phyloP scores from a whole-genome alignment of 2,888 invertebrate genomes.

The Aquatica leii region DNA sequence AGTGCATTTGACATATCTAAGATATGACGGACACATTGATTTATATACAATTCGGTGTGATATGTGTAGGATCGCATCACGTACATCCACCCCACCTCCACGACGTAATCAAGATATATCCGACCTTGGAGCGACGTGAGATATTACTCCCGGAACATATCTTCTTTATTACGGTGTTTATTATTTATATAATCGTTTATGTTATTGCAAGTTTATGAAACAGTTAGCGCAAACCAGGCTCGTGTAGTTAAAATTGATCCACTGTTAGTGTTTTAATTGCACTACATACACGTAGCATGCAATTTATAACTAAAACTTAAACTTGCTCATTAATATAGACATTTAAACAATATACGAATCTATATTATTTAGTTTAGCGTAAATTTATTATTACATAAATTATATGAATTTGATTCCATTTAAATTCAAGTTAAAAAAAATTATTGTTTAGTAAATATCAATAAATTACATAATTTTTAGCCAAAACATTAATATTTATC shows the following conservation, averaged over 20 bases:
- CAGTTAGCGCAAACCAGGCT: constrained; percentile 10
- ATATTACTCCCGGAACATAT: constrained; percentile 57
- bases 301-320: too few relatives aligned
- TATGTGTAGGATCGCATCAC: constrained; percentile 59
- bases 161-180: constrained; percentile 56
- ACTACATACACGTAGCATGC: background rate
- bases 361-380: too few relatives aligned
- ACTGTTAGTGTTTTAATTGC: background rate
- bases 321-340: too few relatives aligned
- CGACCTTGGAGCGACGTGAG: constrained; percentile 58
- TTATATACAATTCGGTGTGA: constrained; percentile 58
- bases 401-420: too few relatives aligned
- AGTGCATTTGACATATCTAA: constrained; percentile 53
- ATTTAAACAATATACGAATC: too few relatives aligned
- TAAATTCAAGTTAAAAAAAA: too few relatives aligned
- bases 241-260: background rate
- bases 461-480: too few relatives aligned
- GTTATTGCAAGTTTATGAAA: constrained; percentile 51
- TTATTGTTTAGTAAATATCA: too few relatives aligned
- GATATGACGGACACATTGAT: constrained; percentile 57
- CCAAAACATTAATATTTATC: too few relatives aligned
- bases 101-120: constrained; percentile 60
- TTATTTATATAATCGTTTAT: constrained; percentile 56
- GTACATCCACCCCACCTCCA: constrained; percentile 49
- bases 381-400: too few relatives aligned